These are phyloP conservation scores for Lithophane leautieri DNA, from an alignment of 2,888 invertebrate species.

Conservation along the genomic window DNA sequence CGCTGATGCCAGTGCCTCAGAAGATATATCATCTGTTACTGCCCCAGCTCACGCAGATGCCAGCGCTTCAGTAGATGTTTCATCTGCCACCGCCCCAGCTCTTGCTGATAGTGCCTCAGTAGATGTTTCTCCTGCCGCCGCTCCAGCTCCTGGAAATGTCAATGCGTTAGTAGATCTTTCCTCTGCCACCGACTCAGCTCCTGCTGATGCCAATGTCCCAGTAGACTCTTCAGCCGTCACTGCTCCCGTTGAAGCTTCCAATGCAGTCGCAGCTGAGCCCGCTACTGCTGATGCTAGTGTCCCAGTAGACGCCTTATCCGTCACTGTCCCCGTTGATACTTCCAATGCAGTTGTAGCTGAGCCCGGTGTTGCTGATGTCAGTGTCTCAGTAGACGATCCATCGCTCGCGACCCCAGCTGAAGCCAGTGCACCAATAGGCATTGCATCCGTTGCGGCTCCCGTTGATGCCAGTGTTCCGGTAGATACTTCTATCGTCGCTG, in stretches of 20 bases:
- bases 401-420: accelerated
- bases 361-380: too few species aligned
- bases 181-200: neutral
- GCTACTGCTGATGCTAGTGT: too few species aligned
- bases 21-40: accelerated
- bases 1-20: neutral
- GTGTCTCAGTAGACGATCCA: accelerated
- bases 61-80: too few species aligned
- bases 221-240: accelerated
- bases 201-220: neutral
- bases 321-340: too few species aligned
- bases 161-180: neutral
- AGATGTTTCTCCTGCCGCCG: neutral
- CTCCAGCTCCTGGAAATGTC: too few species aligned
- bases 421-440: neutral
- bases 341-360: too few species aligned
- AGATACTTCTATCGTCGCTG: too few species aligned
- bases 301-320: too few species aligned
- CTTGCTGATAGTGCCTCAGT: neutral
- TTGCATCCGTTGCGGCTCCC: neutral
- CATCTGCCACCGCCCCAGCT: neutral
- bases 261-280: too few species aligned
- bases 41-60: neutral
- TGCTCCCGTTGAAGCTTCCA: neutral
- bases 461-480: too few species aligned